Conservation (phyloP, 2,113 vertebrate genomes). For the Sorex fumeus region DNA sequence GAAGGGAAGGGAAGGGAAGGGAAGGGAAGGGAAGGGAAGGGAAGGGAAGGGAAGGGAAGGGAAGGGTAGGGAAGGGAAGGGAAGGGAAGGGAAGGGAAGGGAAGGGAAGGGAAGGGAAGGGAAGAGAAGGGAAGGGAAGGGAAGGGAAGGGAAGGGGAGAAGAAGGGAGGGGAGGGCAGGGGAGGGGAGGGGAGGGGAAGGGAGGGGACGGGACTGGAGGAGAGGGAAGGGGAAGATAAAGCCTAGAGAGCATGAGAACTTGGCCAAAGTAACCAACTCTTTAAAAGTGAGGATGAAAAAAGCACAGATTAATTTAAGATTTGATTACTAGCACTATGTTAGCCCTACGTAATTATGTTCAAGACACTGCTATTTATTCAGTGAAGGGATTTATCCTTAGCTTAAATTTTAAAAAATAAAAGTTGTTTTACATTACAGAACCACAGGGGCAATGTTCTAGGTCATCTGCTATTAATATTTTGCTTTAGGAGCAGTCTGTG, state of each 20-base stretch:
- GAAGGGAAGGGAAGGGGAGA: too few species aligned
- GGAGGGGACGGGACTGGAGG: too few species aligned
- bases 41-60: too few species aligned
- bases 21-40: too few species aligned
- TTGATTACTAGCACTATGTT: neutral
- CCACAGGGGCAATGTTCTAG: neutral
- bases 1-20: too few species aligned
- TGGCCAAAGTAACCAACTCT: too few species aligned
- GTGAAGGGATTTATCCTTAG: neutral
- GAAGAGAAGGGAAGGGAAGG: too few species aligned
- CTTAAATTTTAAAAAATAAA: neutral
- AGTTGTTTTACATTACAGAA: slow-evolving; percentile 23
- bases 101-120: too few species aligned
- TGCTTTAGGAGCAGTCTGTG: neutral
- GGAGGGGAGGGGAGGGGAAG: too few species aligned
- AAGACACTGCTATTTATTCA: neutral
- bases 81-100: too few species aligned
- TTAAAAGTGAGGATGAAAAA: neutral
- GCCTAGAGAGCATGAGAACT: neutral
- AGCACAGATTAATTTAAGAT: neutral
- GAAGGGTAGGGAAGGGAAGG: too few species aligned
- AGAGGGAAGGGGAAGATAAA: neutral
- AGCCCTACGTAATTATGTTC: neutral
- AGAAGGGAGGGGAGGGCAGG: too few species aligned
- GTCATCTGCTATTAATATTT: slow-evolving; percentile 48